Evolutionary conservation across 2,797 vertebrate genomes (phyloP).

Genomic region (Mallotus villosus): DNA sequence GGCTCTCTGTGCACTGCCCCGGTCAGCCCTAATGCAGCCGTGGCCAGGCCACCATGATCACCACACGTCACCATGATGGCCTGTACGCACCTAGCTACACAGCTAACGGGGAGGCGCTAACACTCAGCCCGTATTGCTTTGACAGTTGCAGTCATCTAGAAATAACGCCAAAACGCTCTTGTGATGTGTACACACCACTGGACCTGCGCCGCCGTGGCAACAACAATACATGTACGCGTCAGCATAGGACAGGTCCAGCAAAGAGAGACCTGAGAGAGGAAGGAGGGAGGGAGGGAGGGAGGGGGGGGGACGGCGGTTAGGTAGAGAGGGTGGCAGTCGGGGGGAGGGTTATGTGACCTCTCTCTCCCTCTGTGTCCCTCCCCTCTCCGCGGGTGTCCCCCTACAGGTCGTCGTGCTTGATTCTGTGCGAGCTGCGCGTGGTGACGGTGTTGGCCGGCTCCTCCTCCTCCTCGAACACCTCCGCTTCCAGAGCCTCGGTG

Average conservation of each 20-base stretch:
- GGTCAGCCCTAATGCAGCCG: conserved; percentile 86
- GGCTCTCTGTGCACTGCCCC: conserved; percentile 77
- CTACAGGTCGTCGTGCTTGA: conserved; percentile 89
- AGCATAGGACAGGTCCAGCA: conserved; percentile 19
- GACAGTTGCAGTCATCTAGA: conserved; percentile 97
- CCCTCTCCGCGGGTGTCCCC: conserved; percentile 35
- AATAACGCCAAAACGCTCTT: conserved; percentile 94
- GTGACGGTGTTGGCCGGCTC: conserved; percentile 75
- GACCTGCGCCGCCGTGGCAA: conserved; percentile 72
- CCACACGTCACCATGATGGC: no score
- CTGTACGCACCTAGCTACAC: conserved; percentile 65
- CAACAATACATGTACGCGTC: conserved; percentile 30
- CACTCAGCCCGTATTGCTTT: conserved; percentile 92
- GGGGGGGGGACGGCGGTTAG: neutral
- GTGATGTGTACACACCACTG: conserved; percentile 84
- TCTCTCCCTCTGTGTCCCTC: conserved; percentile 10
- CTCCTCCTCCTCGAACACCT: conserved; percentile 66
- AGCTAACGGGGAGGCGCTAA: conserved; percentile 86
- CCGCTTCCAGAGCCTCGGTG: conserved; percentile 76
- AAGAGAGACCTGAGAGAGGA: conserved; percentile 14
- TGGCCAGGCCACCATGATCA: no score
- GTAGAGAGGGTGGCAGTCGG: neutral
- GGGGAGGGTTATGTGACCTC: conserved; percentile 18
- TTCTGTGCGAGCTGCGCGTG: conserved; percentile 86
- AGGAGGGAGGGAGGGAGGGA: neutral